A percentile compares a stretch with the other conserved stretches of the same genome.
phyloP scores from a whole-genome alignment of 1,140 invertebrate genomes.

The Idris sp. region DNA sequence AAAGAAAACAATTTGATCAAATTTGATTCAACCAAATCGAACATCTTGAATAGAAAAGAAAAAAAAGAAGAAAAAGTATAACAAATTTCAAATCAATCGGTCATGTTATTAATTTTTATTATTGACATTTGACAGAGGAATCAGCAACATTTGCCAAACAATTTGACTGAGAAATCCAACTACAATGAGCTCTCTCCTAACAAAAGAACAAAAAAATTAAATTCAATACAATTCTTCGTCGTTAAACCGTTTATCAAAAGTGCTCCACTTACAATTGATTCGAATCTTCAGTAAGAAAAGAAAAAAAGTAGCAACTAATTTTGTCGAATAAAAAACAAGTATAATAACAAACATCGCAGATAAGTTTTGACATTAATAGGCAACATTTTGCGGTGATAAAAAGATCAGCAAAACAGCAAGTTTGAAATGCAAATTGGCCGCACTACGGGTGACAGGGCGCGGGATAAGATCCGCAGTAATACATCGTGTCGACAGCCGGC shows the following conservation, averaged over 20 bases:
- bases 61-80: conserved; percentile 14
- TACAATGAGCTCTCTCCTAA: too few species aligned
- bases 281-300: too few species aligned
- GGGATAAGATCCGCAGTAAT: conserved; percentile 77
- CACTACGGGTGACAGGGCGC: conserved; percentile 72
- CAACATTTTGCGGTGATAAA: conserved; percentile 20
- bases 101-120: conserved; percentile 51
- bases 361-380: conserved; percentile 24
- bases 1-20: too few species aligned
- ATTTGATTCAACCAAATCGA: neutral
- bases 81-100: conserved; percentile 32
- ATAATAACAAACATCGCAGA: conserved; percentile 4
- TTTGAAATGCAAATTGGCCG: conserved; percentile 71
- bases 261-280: too few species aligned
- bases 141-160: conserved; percentile 32
- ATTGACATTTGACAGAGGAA: conserved; percentile 14
- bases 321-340: too few species aligned
- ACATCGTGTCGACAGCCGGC: conserved; percentile 74
- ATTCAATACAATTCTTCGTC: too few species aligned
- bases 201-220: too few species aligned
- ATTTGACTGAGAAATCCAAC: conserved; percentile 14
- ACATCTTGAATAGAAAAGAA: conserved; percentile 38
- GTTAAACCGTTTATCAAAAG: too few species aligned
- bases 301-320: too few species aligned
- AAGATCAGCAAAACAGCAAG: conserved; percentile 52